Evolutionary conservation across 2,797 vertebrate species (phyloP).

Genomic region (Xenops minutus): DNA sequence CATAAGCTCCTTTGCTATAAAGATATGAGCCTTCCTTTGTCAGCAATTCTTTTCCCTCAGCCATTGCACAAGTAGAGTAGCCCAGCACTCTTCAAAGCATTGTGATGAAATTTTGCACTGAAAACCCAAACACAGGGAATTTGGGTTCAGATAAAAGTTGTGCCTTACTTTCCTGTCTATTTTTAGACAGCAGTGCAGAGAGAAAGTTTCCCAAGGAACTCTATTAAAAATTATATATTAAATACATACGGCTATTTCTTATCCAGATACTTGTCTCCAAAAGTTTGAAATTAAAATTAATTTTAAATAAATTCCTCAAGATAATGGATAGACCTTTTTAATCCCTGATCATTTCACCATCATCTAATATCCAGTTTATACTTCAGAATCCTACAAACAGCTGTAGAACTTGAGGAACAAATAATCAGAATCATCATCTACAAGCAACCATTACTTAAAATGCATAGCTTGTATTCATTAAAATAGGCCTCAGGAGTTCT

Average conservation of each 20-base stretch:
- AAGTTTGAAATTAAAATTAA: neutral
- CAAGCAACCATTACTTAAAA: neutral
- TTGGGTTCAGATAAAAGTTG: neutral
- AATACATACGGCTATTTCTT: neutral
- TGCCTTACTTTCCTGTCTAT: neutral
- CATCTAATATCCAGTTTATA: neutral
- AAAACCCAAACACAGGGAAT: neutral
- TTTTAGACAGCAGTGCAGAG: neutral
- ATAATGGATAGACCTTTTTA: neutral
- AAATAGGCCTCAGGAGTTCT: neutral
- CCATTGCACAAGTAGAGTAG: neutral
- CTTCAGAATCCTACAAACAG: neutral
- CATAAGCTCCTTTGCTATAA: neutral
- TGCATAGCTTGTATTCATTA: neutral
- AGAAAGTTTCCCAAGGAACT: neutral
- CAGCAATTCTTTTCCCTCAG: neutral
- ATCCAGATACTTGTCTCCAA: neutral
- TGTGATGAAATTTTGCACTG: neutral
- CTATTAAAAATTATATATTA: neutral
- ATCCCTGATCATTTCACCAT: conserved; percentile 6
- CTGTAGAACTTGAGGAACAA: neutral
- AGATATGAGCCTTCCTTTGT: neutral
- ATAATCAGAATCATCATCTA: neutral
- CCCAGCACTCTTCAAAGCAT: neutral
- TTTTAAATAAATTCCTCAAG: neutral